Evolutionary conservation across 2,113 vertebrate species (phyloP).

Genomic region (Actinemys pallida): DNA sequence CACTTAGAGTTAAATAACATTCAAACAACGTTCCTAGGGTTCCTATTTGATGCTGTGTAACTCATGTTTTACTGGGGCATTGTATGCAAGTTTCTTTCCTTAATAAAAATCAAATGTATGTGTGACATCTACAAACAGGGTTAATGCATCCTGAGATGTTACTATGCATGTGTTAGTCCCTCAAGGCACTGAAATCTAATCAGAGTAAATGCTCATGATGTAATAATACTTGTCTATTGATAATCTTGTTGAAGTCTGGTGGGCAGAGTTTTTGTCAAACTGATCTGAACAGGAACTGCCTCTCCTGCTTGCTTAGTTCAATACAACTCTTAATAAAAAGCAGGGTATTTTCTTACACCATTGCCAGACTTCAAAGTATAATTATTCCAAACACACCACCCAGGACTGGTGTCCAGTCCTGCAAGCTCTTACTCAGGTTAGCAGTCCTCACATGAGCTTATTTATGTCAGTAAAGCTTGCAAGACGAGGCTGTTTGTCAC

Average conservation of each 20-base stretch:
- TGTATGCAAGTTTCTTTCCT: background rate
- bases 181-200: conserved; percentile 30
- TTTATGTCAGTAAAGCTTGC: background rate
- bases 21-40: background rate
- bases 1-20: conserved; percentile 5
- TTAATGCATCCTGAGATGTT: background rate
- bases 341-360: background rate
- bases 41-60: background rate
- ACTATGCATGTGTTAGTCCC: background rate
- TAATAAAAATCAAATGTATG: background rate
- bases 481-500: conserved; percentile 23
- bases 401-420: background rate
- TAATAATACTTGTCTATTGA: background rate
- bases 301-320: background rate
- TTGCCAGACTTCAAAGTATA: background rate
- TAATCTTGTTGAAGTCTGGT: background rate
- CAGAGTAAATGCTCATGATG: background rate
- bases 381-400: background rate
- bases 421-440: conserved; percentile 6
- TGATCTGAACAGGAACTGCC: background rate
- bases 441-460: background rate
- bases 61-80: background rate
- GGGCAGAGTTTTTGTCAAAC: background rate
- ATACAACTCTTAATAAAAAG: background rate
- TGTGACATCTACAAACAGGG: background rate